Evolutionary conservation across 2,888 invertebrate species (phyloP).

Genomic region (Acanthosoma haemorrhoidale): DNA sequence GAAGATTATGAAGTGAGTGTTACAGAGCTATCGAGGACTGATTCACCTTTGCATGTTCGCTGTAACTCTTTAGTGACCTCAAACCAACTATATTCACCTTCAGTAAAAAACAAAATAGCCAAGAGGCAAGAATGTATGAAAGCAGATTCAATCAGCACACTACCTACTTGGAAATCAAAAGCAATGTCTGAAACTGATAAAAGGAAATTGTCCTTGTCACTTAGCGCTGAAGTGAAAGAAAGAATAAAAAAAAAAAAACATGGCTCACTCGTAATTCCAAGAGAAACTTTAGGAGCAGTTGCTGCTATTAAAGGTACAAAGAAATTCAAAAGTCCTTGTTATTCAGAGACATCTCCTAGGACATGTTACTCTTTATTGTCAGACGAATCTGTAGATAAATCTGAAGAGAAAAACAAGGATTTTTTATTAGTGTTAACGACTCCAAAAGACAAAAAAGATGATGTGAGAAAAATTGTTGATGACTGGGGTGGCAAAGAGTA

Average conservation of each 20-base stretch:
- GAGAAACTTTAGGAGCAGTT: slow-evolving; percentile 58
- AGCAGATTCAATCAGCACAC: slow-evolving; percentile 56
- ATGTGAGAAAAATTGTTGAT: slow-evolving; percentile 46
- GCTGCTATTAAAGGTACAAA: slow-evolving; percentile 52
- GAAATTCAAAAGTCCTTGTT: slow-evolving; percentile 41
- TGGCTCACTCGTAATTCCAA: slow-evolving; percentile 43
- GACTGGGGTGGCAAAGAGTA: slow-evolving; percentile 46
- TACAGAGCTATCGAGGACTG: slow-evolving; percentile 42
- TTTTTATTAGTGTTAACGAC: slow-evolving; percentile 50
- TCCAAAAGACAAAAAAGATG: slow-evolving; percentile 44
- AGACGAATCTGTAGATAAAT: slow-evolving; percentile 44
- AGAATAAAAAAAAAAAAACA: slow-evolving; percentile 51
- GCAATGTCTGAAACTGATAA: slow-evolving; percentile 63
- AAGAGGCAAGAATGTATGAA: slow-evolving; percentile 49
- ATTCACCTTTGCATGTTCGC: slow-evolving; percentile 46
- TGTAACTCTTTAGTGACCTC: slow-evolving; percentile 48
- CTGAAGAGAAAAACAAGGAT: slow-evolving; percentile 45
- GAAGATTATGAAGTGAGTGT: slow-evolving; percentile 61
- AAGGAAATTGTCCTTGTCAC: slow-evolving; percentile 62
- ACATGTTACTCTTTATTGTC: slow-evolving; percentile 50
- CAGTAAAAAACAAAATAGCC: slow-evolving; percentile 45
- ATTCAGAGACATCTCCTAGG: slow-evolving; percentile 47
- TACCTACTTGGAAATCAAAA: slow-evolving; percentile 43
- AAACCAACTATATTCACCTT: slow-evolving; percentile 44
- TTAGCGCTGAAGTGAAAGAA: slow-evolving; percentile 67